Conservation (phyloP, 2,888 invertebrate species). For the Orthosia gothica region DNA sequence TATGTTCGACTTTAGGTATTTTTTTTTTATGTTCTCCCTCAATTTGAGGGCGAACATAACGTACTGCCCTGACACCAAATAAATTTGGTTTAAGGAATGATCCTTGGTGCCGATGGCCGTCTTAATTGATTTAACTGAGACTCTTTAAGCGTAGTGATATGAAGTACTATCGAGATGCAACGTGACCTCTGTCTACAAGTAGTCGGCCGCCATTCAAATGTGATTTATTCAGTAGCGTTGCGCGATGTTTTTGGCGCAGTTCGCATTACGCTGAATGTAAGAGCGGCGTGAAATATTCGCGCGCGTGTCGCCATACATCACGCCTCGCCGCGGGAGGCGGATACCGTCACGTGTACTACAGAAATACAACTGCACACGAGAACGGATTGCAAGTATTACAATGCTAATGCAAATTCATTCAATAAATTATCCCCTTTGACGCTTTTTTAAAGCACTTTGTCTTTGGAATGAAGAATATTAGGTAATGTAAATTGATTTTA, state of each 20-base stretch:
- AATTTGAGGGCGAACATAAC: no score
- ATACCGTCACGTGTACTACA: background rate
- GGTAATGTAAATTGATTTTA: no score
- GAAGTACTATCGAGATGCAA: background rate
- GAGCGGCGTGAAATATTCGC: slow-evolving; percentile 48
- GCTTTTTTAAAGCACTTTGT: no score
- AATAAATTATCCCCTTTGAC: no score
- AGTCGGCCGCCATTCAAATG: background rate
- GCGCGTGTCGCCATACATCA: slow-evolving; percentile 53
- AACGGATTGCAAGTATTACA: background rate
- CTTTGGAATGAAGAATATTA: no score
- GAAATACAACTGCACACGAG: background rate
- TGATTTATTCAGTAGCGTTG: slow-evolving; percentile 29
- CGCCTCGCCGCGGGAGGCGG: slow-evolving; percentile 30
- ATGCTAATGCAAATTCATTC: no score
- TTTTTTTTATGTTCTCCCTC: no score
- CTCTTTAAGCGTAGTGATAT: background rate
- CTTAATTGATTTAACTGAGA: background rate
- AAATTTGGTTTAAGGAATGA: no score
- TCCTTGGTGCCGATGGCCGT: no score
- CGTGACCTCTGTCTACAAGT: background rate
- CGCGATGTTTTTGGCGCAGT: slow-evolving; percentile 13
- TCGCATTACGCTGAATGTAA: slow-evolving; percentile 21
- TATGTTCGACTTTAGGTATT: no score
- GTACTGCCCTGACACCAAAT: no score